Evolutionary conservation across 2,888 invertebrate genomes (phyloP).

Genomic region (Phyllotreta striolata): DNA sequence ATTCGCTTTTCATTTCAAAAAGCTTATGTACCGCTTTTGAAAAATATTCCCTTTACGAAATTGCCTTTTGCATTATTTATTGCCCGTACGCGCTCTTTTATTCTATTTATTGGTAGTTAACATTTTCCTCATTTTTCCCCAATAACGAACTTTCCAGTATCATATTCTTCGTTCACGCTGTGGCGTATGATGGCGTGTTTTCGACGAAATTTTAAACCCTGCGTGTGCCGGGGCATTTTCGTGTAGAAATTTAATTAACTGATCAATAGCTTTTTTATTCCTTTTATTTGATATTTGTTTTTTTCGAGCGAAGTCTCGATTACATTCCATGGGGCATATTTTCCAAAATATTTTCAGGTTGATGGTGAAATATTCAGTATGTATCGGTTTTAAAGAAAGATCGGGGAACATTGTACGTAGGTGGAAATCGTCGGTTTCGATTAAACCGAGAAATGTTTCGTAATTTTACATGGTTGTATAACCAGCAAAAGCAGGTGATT

Average conservation of each 20-base stretch:
- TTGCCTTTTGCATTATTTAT: slow-evolving; percentile 40
- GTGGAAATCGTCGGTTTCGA: no score
- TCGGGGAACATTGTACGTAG: no score
- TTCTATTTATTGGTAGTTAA: slow-evolving; percentile 26
- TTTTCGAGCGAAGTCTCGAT: no score
- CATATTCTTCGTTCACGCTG: slow-evolving; percentile 28
- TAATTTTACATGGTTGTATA: no score
- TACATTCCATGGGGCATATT: no score
- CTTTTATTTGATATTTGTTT: no score
- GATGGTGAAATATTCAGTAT: no score
- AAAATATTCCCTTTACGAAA: slow-evolving; percentile 44
- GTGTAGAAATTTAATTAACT: slow-evolving; percentile 3
- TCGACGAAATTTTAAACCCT: no score
- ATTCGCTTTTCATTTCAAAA: slow-evolving; percentile 32
- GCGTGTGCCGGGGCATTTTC: not conserved
- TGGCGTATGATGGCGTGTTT: not conserved
- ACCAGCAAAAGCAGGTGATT: no score
- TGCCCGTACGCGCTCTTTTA: slow-evolving; percentile 10
- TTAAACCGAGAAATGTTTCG: no score
- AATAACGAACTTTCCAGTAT: slow-evolving; percentile 1
- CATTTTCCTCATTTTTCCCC: not conserved
- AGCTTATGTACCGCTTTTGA: slow-evolving; percentile 36
- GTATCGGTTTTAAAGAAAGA: no score
- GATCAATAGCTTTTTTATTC: not conserved
- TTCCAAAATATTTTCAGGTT: no score